Conservation (phyloP, 2,797 vertebrate genomes). For the Lepus oiostolus region DNA sequence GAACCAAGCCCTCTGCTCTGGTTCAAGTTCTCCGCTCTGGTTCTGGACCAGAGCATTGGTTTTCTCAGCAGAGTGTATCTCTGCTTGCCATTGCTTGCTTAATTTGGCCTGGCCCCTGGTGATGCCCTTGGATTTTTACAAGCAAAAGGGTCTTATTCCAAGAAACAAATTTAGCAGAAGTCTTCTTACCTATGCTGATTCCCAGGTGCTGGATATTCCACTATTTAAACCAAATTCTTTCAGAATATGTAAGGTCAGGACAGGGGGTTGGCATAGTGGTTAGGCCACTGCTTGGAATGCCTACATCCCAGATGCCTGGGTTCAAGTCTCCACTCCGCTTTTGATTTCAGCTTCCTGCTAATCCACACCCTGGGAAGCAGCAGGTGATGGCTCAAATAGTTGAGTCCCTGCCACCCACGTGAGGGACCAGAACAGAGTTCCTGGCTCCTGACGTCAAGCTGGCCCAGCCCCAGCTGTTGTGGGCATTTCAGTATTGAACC, state of each 20-base stretch:
- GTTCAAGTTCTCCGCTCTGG: background rate
- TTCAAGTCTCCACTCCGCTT: too few relatives aligned
- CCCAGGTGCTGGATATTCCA: background rate
- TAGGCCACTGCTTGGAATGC: too few relatives aligned
- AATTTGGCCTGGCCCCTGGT: background rate
- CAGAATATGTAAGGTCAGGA: background rate
- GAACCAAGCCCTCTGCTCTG: background rate
- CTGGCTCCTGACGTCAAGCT: too few relatives aligned
- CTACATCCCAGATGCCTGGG: too few relatives aligned
- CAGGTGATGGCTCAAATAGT: too few relatives aligned
- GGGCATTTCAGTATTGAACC: too few relatives aligned
- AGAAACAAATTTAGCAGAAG: background rate
- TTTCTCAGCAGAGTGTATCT: background rate
- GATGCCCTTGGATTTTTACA: background rate
- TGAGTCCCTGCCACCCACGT: too few relatives aligned
- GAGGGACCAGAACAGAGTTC: too few relatives aligned
- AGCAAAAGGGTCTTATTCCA: background rate
- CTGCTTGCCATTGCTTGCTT: background rate
- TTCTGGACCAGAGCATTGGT: background rate
- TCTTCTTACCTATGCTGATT: constrained; percentile 24
- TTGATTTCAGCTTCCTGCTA: too few relatives aligned
- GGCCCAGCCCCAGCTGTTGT: too few relatives aligned
- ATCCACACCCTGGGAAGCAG: too few relatives aligned
- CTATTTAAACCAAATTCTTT: constrained; percentile 14
- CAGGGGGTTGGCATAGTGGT: too few relatives aligned